Evolutionary conservation across 2,797 vertebrate species (phyloP), one percentile per base, ranked within the genome.

Genomic region (Malurus splendens): DNA sequence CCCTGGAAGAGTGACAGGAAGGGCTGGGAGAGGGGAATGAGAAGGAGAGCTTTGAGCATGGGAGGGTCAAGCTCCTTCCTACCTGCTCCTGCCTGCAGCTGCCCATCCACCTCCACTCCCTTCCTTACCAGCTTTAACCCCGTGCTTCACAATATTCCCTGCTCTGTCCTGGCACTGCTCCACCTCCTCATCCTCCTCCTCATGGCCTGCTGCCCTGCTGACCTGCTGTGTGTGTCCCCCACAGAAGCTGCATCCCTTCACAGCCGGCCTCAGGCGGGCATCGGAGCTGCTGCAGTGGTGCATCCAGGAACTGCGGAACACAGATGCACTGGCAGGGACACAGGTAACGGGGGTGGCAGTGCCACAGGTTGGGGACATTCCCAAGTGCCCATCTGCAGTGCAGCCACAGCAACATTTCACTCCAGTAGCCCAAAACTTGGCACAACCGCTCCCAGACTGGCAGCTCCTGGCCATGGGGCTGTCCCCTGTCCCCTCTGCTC

Each of bases 171-270:
- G 42, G 42, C 39, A 52, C 76, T 70, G 30, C 44, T 82, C 8
- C 12, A 70, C 30, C n/a, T 84, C 47, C 55, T 82, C 39, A 52
- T 82, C 39, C 12, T 73, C 30, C n/a, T 90, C 42, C 68, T 78
- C 17, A 1, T 4, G 9, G 42, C 59, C 75, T 27, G 47, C 42
- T 65, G 48, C 28, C 64, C 33, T 3, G 7, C 94, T 67, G 54
- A 86, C 50, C 3, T 2, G 0, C 41, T 1, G 4, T 72, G 36
- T 57, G 59, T 90, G 80, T 90, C 24, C 20, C 50, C 74, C 18
- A n/a, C 96, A 99, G 99, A 98, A 97, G 90, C 92, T 98, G 86
- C 98, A 98, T n/a, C 97, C 97, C 32, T 99, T 99, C 94, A 89
- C 96, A 41, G 78, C 95, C 3, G 94, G 98, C 64, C 97, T 99